Evolutionary conservation across 2,888 invertebrate genomes (phyloP), one percentile per base, ranked within the genome.

Genomic region (Hyppa rectilinea): DNA sequence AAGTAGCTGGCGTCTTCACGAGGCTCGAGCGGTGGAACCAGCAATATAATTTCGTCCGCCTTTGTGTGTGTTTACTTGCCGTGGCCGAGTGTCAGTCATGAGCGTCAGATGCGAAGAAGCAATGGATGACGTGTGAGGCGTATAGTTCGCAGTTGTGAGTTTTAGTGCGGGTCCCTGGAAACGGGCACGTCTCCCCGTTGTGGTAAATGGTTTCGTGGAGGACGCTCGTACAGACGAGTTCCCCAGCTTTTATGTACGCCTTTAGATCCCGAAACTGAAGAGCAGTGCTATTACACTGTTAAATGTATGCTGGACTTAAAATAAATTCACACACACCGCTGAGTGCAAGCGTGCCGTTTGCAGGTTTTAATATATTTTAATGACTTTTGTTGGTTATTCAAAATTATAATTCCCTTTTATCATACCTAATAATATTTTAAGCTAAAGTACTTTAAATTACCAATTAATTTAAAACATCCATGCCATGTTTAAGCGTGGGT

Each of bases 151-250:
- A 70, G 73, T 80, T 72, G 71, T 6, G 65, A 75, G 70, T 77
- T 83, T 81, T 77, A 76, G 81, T 80, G 55, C 52, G 56, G 61
- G 80, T 69, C 71, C 84, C 83, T n/a, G 83, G 85, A 84, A 82
- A 80, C 77, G 61, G 73, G 78, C 77, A 69, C 63, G 82, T 84
- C 81, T 78, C 82, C 70, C 79, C 58, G 82, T 86, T 86, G 86
- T 85, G 87, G 89, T 87, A 89, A 88, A 89, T 84, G 87, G 82
- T 85, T 82, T 85, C 79, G 84, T 88, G 64, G 84, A 89, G 89
- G 82, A 81, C 71, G 86, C 89, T 86, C 82, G 84, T 88, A 86
- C 84, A 83, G 78, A 78, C 67, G 73, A 84, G 86, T 80, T 85
- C 78, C 77, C 73, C 75, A 86, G 85, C 86, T 85, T 82, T 84